Evolutionary conservation across 2,113 vertebrate genomes (phyloP).

Genomic region (Colaptes auratus): DNA sequence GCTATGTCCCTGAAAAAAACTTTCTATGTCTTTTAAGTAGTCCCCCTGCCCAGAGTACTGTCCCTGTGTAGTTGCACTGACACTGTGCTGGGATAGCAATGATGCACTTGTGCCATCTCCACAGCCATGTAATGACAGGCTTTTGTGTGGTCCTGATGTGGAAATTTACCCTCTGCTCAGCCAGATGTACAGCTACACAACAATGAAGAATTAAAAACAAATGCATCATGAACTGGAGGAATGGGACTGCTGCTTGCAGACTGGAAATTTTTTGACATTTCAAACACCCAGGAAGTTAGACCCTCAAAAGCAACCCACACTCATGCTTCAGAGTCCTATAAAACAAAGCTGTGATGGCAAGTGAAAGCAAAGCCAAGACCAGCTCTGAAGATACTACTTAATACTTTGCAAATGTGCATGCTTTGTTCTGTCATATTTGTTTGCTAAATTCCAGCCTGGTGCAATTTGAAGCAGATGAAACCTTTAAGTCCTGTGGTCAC

Average conservation of each 20-base stretch:
- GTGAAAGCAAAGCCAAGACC: background rate
- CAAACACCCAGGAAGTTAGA: background rate
- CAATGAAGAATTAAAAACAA: background rate
- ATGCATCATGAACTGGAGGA: background rate
- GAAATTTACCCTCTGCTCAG: background rate
- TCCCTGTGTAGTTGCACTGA: background rate
- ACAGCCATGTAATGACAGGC: background rate
- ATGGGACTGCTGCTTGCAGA: background rate
- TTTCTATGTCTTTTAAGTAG: background rate
- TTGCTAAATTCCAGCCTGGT: slow-evolving; percentile 1
- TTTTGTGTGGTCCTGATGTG: background rate
- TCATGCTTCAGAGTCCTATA: background rate
- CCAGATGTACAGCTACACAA: background rate
- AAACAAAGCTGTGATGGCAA: background rate
- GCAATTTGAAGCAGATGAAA: slow-evolving; percentile 23
- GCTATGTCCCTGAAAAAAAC: background rate
- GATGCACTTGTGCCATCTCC: background rate
- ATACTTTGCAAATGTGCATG: slow-evolving; percentile 3
- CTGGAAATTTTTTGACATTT: background rate
- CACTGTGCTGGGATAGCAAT: background rate
- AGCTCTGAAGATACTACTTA: background rate
- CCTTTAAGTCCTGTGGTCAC: background rate
- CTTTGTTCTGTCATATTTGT: background rate
- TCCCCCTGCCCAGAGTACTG: background rate
- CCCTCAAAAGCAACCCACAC: background rate